phyloP scores from a whole-genome alignment of 35 echinoderm and acorn worm genomes.

The Heliocidaris tuberculata region DNA sequence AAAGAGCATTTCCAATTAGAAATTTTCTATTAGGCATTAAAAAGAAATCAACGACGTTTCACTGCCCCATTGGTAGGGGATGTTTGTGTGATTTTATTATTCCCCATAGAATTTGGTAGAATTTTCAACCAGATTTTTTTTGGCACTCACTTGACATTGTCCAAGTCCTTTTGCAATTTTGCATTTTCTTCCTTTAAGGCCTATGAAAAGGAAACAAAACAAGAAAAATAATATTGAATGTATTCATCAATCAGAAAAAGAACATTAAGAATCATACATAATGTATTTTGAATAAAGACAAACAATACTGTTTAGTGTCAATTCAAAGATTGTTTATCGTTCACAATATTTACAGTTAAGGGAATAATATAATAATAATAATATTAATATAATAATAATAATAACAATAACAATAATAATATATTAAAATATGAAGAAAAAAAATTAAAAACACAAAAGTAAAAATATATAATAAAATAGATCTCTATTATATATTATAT shows the following conservation, averaged over 20 bases:
- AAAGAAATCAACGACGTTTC: too few species aligned
- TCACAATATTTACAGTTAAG: not conserved
- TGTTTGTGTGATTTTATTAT: not conserved
- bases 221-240: not conserved
- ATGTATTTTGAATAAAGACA: not conserved
- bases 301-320: not conserved
- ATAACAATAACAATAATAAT: too few species aligned
- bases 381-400: too few species aligned
- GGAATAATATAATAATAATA: too few species aligned
- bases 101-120: not conserved
- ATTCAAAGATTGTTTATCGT: not conserved
- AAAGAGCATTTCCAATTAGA: too few species aligned
- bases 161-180: constrained; percentile 49
- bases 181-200: constrained; percentile 48
- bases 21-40: too few species aligned
- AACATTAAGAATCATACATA: not conserved
- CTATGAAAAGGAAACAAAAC: not conserved
- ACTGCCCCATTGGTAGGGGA: too few species aligned
- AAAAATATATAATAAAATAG: too few species aligned
- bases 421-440: too few species aligned
- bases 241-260: not conserved
- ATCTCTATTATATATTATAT: too few species aligned
- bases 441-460: too few species aligned
- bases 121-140: not conserved
- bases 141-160: constrained; percentile 50